These are phyloP conservation scores for Pollachius pollachius DNA, from an alignment of 2,113 vertebrate species.

Conservation along the genomic window DNA sequence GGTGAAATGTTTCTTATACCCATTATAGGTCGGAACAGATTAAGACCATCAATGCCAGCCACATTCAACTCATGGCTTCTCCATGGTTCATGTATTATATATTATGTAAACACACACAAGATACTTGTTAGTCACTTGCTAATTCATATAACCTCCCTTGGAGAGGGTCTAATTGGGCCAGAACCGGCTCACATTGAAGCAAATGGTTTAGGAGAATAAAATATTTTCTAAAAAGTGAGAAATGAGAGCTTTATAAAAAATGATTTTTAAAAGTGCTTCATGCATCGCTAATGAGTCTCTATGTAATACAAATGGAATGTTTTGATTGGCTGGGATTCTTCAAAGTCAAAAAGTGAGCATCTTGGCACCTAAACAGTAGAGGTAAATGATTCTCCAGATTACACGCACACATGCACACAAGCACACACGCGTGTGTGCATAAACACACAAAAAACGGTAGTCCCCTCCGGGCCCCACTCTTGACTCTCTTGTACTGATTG, in stretches of 20 bases:
- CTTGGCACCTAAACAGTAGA: neutral
- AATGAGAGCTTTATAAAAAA: constrained; percentile 8
- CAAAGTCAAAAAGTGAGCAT: constrained; percentile 6
- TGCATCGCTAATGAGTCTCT: constrained; percentile 25
- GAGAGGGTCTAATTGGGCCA: neutral
- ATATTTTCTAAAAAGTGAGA: neutral
- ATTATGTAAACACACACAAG: too few species aligned
- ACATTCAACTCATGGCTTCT: constrained; percentile 35
- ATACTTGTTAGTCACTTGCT: too few species aligned
- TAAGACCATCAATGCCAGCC: neutral
- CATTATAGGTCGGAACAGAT: neutral
- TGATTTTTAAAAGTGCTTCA: constrained; percentile 26
- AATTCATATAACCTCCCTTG: too few species aligned
- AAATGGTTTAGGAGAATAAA: neutral
- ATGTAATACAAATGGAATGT: neutral
- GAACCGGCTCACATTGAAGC: neutral
- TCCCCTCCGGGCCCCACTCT: constrained; percentile 2
- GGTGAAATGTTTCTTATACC: constrained; percentile 20
- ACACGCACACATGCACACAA: neutral
- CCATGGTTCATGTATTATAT: too few species aligned
- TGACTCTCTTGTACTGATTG: constrained; percentile 51
- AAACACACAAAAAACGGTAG: neutral
- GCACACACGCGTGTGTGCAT: neutral
- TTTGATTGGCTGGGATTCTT: neutral
- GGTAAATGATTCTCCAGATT: neutral